Base-by-base conservation (phyloP, 2,797 vertebrate genomes). In the Lindbergichthys nudifrons region DNA sequence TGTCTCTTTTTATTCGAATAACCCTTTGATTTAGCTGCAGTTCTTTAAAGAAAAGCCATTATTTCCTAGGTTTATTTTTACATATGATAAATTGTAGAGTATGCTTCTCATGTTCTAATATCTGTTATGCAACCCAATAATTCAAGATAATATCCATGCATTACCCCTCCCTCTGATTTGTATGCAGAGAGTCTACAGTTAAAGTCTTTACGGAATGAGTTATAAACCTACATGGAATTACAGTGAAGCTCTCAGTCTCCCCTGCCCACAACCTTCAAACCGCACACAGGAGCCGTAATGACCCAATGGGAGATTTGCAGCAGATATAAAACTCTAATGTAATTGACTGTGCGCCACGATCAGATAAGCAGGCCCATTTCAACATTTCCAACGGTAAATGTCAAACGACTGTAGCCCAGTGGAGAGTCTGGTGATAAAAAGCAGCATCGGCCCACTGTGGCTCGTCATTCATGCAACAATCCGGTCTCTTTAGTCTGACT, bases 311-410 rank as follows among this genome's bases (percentile, higher is more conserved):
- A 90, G 89, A 92, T 92, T 89, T 91, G 73, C 75, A 82, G 84
- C 77, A 16, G 77, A 92, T 87, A 85, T 85, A 89, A 90, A 89
- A 83, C 69, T 71, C 65, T 85, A 88, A 92, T 89, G 88, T 89
- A 91, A 92, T 82, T 86, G 85, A 91, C 79, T 81, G 79, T 26
- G 81, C 30, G 79, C 88, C 84, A 67, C 88, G 83, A 93, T 93
- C 90, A 87, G 92, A 94, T 93, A 92, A 94, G 82, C 59, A 16
- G 79, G 56, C 61, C 74, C 70, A 62, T 82, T 91, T 84, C 69
- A 70, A 57, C 42, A 70, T 80, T 86, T 86, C 77, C 67, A 72
- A 68, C 41, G 11, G 62, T 77, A 80, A 89, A 89, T 79, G 86
- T 83, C 78, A 84, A 81, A 79, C 10, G 75, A 79, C 74, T 81